Conservation (phyloP, 2,797 vertebrate species). For the Leucoraja ocellata region DNA sequence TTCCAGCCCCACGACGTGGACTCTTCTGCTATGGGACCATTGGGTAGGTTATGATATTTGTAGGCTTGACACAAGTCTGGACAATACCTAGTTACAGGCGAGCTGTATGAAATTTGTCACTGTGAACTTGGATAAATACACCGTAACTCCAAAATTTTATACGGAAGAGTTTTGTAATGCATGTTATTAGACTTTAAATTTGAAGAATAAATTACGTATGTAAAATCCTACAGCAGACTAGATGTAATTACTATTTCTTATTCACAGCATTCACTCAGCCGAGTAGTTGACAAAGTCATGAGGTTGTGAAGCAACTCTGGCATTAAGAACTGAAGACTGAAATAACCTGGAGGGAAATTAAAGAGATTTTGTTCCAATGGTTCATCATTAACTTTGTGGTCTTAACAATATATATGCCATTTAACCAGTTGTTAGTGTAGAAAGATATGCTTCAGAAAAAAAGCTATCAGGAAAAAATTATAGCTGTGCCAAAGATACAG, state of each 20-base stretch:
- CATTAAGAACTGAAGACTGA: not conserved
- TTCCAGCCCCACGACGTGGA: too few species aligned
- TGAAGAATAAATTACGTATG: not conserved
- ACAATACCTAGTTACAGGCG: not conserved
- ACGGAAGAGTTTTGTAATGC: not conserved
- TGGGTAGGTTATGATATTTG: too few species aligned
- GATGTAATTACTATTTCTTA: not conserved
- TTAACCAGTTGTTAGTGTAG: not conserved
- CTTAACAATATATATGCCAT: not conserved
- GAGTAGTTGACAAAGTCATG: not conserved
- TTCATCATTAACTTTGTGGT: not conserved
- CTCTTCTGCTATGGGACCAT: too few species aligned
- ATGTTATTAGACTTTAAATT: not conserved
- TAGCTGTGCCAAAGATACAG: not conserved
- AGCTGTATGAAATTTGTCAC: not conserved
- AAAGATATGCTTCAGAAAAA: not conserved
- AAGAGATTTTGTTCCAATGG: not conserved
- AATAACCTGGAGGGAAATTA: not conserved
- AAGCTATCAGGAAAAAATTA: not conserved
- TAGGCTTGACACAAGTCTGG: too few species aligned
- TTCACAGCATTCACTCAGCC: not conserved
- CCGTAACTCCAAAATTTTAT: not conserved
- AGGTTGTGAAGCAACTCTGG: not conserved
- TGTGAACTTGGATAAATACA: not conserved
- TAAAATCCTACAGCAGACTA: not conserved